Evolutionary conservation across 2,888 invertebrate species (phyloP), one percentile per base, ranked within the genome.

Genomic region (Lordiphosa andalusiaca): DNA sequence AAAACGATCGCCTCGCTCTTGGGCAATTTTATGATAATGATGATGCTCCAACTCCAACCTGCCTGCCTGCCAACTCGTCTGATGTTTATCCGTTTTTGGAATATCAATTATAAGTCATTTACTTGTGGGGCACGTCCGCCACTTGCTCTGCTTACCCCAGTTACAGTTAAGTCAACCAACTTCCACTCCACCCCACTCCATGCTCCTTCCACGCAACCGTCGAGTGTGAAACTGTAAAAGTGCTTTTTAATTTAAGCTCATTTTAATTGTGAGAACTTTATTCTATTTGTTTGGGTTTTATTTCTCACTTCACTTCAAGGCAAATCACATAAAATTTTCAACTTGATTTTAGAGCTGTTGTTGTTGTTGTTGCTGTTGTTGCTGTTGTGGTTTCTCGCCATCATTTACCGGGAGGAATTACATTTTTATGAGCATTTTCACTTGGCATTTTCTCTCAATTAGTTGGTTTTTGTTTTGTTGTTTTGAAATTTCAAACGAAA

Each of bases 21-120:
- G 54, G 57, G 60, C 71, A 71, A 69, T 73, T 76, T 67, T 56
- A 71, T 83, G 71, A 76, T 83, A 80, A 83, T 83, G 80, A 69
- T 77, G 71, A 82, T 81, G 82, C 68, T 35, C 6, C 19, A 53
- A 56, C 42, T 16, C 16, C 16, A 53, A 56, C 42, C n/a, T n/a
- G n/a, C n/a, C n/a, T n/a, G n/a, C n/a, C n/a, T 53, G 21, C 37
- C 7, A 6, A 40, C 37, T 21, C 73, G 67, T 68, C 13, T 40
- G 71, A 69, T 83, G 73, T 68, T 78, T 82, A 84, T 76, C 81
- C 85, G 75, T 81, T 83, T 85, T 76, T 66, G 72, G 86, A 86
- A 85, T 85, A 85, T 80, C 85, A 86, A 85, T 85, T 86, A 84
- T 83, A 84, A 75, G 72, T 73, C 75, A 85, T 81, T 86, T 81